Evolutionary conservation across 2,888 invertebrate genomes (phyloP), one percentile per base, ranked within the genome.

Genomic region (Imbricaverruca yamaguchii): DNA sequence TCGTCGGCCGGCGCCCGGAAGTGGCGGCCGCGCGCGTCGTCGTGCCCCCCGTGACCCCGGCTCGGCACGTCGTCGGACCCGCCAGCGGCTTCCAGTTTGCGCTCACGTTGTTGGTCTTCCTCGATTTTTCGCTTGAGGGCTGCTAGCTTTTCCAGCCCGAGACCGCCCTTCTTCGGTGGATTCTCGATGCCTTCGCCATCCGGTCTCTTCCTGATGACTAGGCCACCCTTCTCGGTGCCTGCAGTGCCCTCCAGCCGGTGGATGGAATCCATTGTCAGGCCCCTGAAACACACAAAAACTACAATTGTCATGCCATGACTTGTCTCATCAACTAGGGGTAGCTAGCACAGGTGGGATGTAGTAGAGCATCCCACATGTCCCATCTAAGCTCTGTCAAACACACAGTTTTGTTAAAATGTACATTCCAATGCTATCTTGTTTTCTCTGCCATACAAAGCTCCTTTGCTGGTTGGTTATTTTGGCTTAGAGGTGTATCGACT

Each of bases 91-190:
- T 67, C 80, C 56, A 57, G 80, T 56, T 81, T 82, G n/a, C 80
- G 77, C n/a, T 69, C 69, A 18, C 61, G 61, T 39, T 81, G 79
- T 59, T 82, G 81, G 57, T 82, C 82, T 59, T 84, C 84, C 80
- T 80, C 82, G 74, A 83, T 83, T 82, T 84, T 84, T 81, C 83
- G 84, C 80, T 83, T 83, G 18, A 84, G 82, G 11, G 83, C 93
- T 25, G 96, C 96, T 83, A 96, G 88, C 87, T 92, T 93, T 87
- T 96, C 96, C 80, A 96, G 88, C 0, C 96, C 96, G 11, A 96
- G 88, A 13, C 93, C 87, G 0, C 96, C 96, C 83, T 81, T 81
- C 23, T 81, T 63, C 8, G 82, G 82, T 25, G 85, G 85, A 74
- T 83, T 84, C 74, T 82, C 74, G 11, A 74, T 80, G 12, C 83